These are phyloP conservation scores for Temnothorax curvispinosus DNA, from an alignment of 1,140 invertebrate genomes.

Conservation along the genomic window DNA sequence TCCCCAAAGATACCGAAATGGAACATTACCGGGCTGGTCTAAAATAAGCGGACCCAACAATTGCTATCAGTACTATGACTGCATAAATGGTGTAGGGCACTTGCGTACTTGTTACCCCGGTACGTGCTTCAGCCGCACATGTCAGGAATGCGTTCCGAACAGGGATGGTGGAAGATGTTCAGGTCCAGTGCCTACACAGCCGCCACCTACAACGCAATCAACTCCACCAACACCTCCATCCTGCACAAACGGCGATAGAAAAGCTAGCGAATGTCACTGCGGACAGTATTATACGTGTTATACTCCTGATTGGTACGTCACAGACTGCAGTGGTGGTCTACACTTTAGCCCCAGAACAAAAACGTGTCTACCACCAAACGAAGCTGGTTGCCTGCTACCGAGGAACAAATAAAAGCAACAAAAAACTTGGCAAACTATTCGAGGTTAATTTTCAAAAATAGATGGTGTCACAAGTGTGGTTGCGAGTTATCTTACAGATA, in stretches of 20 bases:
- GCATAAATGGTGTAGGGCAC: not conserved
- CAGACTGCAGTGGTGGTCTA: not conserved
- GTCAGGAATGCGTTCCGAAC: not conserved
- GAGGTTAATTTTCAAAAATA: not conserved
- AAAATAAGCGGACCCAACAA: not conserved
- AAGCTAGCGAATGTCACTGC: not conserved
- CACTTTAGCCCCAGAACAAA: not conserved
- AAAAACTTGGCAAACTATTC: not conserved
- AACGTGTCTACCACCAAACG: accelerated
- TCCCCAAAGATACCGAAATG: not conserved
- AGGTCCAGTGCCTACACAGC: too few species aligned
- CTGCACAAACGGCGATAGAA: not conserved
- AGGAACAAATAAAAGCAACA: too few species aligned
- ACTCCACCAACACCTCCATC: too few species aligned
- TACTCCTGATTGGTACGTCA: too few species aligned
- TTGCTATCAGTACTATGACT: not conserved
- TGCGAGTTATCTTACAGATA: not conserved
- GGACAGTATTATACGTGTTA: not conserved
- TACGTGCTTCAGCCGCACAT: conserved; percentile 45
- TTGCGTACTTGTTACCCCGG: not conserved
- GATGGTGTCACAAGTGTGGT: not conserved
- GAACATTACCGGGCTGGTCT: not conserved
- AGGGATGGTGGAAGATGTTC: not conserved
- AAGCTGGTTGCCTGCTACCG: not conserved
- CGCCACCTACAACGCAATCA: too few species aligned